Base-by-base conservation (phyloP, 2,113 vertebrate species). In the Acrocephalus arundinaceus region DNA sequence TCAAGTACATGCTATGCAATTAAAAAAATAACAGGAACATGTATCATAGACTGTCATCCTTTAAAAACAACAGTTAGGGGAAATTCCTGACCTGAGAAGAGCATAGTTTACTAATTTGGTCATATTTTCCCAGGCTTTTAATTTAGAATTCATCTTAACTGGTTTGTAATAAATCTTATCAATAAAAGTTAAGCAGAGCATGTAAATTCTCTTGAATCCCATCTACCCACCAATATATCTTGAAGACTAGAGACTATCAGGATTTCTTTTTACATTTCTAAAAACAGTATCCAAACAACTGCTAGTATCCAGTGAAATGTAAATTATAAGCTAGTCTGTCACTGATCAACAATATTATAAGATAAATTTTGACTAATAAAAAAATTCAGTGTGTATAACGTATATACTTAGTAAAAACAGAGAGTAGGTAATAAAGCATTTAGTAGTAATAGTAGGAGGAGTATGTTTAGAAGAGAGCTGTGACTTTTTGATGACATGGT, bases 351-450 rank as follows among this genome's bases (percentile, higher is more conserved):
- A 77, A 11, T 24, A 23, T 21, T 39, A 17, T 4, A 33, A 28
- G 14, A 68, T 15, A 67, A 67, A 9, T 67, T 78, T 59, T 78
- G 7, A 27, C 21, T 46, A 43, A 11, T 48, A 52, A 78, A 66
- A 81, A 20, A 59, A 49, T 2, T 2, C 6, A 19, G 1, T 37
- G 3, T 71, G 7, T 4, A 0, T 7, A 15, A n/a, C 19, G 46
- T 25, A 41, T 1, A 11, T 28, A 31, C 1, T 62, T 28, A 23
- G 4, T 45, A 86, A 92, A 79, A 37, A 8, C 8, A 72, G 3
- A 24, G 7, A 59, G 9, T 4, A 51, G 3, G 3, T 25, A 33
- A 35, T 18, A 48, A 81, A 59, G 1, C 7, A 35, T 30, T 55
- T 31, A 18, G 13, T 31, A 25, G 9, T 25, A 43, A 9, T 30